Evolutionary conservation across 2,888 invertebrate genomes (phyloP).

Genomic region (Athetis lepigone): DNA sequence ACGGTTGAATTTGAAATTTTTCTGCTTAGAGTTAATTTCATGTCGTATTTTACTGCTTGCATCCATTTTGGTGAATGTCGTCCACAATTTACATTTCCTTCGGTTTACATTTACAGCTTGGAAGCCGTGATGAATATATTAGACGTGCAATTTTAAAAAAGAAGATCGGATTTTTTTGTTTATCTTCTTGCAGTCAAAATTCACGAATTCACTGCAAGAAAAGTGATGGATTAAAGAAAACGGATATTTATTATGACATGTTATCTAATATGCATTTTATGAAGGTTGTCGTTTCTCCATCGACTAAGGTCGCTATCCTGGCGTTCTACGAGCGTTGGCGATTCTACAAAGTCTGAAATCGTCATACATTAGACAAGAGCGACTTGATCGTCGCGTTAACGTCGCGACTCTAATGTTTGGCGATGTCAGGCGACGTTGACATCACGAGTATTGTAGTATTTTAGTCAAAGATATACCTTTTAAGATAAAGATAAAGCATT

Average conservation of each 20-base stretch:
- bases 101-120: slow-evolving; percentile 28
- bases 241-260: neutral
- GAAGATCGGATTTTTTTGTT: neutral
- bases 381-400: too few species aligned
- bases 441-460: too few species aligned
- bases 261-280: too few species aligned
- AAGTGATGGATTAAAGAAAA: neutral
- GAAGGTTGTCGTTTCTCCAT: too few species aligned
- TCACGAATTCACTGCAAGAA: neutral
- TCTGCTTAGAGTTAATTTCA: slow-evolving; percentile 25
- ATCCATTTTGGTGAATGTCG: slow-evolving; percentile 13
- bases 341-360: too few species aligned
- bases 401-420: too few species aligned
- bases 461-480: too few species aligned
- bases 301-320: too few species aligned
- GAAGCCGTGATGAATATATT: slow-evolving; percentile 25
- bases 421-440: too few species aligned
- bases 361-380: too few species aligned
- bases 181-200: slow-evolving; percentile 5
- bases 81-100: slow-evolving; percentile 28
- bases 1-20: slow-evolving; percentile 28
- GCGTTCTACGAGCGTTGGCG: too few species aligned
- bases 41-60: slow-evolving; percentile 34
- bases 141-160: slow-evolving; percentile 21
- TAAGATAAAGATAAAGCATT: too few species aligned